A percentile compares a stretch with the other conserved stretches of the same genome.
Conservation (phyloP, 2,797 vertebrate genomes). For the Hoplostethus mediterraneus region DNA sequence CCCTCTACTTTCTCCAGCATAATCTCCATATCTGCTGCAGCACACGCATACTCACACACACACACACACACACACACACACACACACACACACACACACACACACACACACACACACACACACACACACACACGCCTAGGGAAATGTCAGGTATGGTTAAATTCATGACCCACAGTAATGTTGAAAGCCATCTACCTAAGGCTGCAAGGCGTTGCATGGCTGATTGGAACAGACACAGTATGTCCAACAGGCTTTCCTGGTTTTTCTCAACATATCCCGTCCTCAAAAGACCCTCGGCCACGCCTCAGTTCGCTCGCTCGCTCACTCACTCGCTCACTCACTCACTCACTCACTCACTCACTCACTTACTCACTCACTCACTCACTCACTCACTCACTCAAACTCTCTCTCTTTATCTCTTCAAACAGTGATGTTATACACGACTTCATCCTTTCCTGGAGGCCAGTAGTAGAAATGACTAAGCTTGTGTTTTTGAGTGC, state of each 20-base stretch:
- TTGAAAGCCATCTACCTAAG: constrained; percentile 64
- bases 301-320: not conserved
- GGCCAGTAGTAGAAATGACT: constrained; percentile 25
- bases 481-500: not conserved
- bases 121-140: constrained; percentile 37
- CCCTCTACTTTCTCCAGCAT: constrained; percentile 26
- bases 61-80: constrained; percentile 18
- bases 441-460: constrained; percentile 6
- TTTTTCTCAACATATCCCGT: constrained; percentile 40
- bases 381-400: not conserved
- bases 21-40: constrained; percentile 38
- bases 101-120: constrained; percentile 9
- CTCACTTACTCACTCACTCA: constrained; percentile 7
- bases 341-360: constrained; percentile 2
- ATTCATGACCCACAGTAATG: constrained; percentile 70
- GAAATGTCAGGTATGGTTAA: constrained; percentile 78
- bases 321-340: constrained; percentile 5
- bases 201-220: constrained; percentile 55
- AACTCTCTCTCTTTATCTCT: not conserved
- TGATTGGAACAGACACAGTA: constrained; percentile 69
- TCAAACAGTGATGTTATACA: not conserved
- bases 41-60: constrained; percentile 1
- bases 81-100: constrained; percentile 13
- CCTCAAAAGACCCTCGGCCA: constrained; percentile 26
- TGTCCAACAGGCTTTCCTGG: constrained; percentile 65